phyloP scores from a whole-genome alignment of 2,888 invertebrate species.

The Steinernema carpocapsae region DNA sequence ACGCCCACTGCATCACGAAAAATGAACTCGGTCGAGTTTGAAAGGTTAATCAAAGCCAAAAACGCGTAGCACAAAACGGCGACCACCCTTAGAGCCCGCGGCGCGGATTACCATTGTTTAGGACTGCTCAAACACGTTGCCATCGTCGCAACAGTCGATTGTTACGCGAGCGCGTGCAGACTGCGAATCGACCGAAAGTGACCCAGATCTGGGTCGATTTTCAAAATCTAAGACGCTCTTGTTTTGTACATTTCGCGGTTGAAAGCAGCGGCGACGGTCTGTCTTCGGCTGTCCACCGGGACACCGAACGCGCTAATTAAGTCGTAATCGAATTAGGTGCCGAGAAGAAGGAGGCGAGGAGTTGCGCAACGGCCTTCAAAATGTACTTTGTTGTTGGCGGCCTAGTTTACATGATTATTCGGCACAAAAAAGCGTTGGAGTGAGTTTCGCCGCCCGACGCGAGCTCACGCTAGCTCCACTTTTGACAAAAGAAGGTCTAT shows the following conservation, averaged over 20 bases:
- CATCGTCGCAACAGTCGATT: constrained; percentile 9
- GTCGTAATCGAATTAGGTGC: constrained; percentile 27
- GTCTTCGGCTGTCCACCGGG: no score
- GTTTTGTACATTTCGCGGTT: constrained; percentile 29
- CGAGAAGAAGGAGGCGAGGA: neutral
- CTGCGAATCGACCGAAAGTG: constrained; percentile 1
- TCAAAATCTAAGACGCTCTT: constrained; percentile 18
- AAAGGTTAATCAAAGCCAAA: no score
- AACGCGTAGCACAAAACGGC: no score
- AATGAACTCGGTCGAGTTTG: no score
- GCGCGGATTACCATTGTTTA: no score
- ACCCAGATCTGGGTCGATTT: constrained; percentile 28
- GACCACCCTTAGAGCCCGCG: no score
- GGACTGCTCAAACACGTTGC: neutral
- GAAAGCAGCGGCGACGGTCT: neutral
- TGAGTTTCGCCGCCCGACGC: no score
- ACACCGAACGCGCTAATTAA: constrained; percentile 5
- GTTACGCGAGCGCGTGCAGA: neutral
- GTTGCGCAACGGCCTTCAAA: constrained; percentile 11
- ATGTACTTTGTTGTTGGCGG: no score
- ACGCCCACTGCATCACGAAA: no score
- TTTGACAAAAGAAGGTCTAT: constrained; percentile 16
- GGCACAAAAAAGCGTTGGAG: no score
- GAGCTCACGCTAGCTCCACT: neutral
- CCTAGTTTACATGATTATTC: no score